phyloP scores from a whole-genome alignment of 2,797 vertebrate species.

The Poecilia velifera region DNA sequence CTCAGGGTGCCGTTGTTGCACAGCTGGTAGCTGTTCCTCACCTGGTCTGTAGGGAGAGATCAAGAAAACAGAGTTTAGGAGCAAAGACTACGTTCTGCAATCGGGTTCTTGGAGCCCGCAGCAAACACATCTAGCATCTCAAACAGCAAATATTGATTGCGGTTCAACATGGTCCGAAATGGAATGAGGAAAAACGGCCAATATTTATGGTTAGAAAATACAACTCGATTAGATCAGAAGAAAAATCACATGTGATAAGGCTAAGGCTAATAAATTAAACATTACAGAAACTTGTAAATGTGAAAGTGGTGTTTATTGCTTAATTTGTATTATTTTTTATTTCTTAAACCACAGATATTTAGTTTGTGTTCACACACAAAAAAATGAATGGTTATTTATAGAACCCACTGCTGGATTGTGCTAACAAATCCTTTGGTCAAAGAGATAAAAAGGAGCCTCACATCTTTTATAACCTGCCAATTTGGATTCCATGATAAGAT shows the following conservation, averaged over 20 bases:
- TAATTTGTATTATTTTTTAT: neutral
- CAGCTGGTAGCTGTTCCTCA: slow-evolving; percentile 98
- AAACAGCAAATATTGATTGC: neutral
- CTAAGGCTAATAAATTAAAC: neutral
- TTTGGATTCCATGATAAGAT: neutral
- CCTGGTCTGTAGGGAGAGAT: slow-evolving; percentile 89
- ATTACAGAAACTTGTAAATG: neutral
- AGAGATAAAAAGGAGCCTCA: neutral
- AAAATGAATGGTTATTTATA: neutral
- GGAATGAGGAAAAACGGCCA: neutral
- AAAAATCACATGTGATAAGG: neutral
- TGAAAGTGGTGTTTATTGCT: neutral
- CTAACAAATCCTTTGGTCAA: neutral
- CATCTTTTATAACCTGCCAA: neutral
- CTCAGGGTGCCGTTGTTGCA: slow-evolving; percentile 97
- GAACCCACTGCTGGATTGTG: neutral
- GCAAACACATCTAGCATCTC: neutral
- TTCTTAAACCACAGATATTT: neutral
- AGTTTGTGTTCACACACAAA: neutral
- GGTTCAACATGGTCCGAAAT: neutral
- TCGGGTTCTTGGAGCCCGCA: neutral
- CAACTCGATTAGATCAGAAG: neutral
- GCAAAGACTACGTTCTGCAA: neutral
- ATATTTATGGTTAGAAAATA: neutral
- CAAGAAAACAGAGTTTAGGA: slow-evolving; percentile 4